A percentile compares a stretch with the other conserved stretches of the same genome.
Evolutionary conservation across 2,888 invertebrate genomes (phyloP).

Genomic region (Acanthococcus lagerstroemiae): DNA sequence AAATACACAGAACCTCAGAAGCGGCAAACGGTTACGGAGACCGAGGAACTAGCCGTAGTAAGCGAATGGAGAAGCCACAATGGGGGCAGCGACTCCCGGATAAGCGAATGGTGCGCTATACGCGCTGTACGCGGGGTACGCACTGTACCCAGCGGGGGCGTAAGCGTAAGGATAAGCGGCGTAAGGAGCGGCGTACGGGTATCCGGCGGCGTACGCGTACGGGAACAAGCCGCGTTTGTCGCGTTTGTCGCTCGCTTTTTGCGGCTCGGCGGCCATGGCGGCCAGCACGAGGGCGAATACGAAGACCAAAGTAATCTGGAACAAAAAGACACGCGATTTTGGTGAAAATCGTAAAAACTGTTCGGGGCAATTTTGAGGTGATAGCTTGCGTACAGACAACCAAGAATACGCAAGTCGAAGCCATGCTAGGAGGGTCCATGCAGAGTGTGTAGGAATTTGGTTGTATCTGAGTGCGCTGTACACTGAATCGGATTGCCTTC

Average conservation of each 20-base stretch:
- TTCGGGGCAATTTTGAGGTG: too few species aligned
- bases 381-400: too few species aligned
- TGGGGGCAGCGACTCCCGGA: constrained; percentile 13
- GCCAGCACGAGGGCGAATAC: constrained; percentile 5
- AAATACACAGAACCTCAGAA: not conserved
- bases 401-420: too few species aligned
- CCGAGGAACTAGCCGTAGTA: constrained; percentile 4
- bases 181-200: not conserved
- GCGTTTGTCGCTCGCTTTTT: constrained; percentile 9
- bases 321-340: not conserved
- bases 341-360: too few species aligned
- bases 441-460: too few species aligned
- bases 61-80: constrained; percentile 12
- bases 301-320: constrained; percentile 9
- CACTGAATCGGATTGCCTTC: too few species aligned
- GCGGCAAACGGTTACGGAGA: not conserved
- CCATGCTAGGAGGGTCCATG: too few species aligned
- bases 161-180: constrained; percentile 17
- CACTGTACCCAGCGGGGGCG: constrained; percentile 6
- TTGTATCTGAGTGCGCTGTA: too few species aligned
- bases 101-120: constrained; percentile 10
- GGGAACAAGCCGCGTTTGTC: constrained; percentile 12
- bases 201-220: not conserved
- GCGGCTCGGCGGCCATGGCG: constrained; percentile 5
- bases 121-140: constrained; percentile 1